A percentile compares a stretch with the other conserved stretches of the same genome.
Evolutionary conservation across 2,888 invertebrate genomes (phyloP).

Genomic region (Hetaerina titia): DNA sequence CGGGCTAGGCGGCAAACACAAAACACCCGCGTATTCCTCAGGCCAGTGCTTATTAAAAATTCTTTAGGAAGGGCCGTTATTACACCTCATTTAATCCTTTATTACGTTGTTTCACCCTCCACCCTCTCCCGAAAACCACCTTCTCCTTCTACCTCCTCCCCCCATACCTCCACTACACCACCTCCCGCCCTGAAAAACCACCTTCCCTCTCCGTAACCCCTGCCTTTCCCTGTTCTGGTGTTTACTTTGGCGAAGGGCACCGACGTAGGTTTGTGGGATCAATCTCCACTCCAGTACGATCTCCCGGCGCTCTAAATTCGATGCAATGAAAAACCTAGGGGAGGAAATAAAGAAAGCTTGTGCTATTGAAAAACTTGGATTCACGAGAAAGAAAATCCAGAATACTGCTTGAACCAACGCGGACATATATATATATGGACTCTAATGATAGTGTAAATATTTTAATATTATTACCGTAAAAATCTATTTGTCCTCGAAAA

Average conservation of each 20-base stretch:
- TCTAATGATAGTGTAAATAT: too few relatives aligned
- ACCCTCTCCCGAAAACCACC: slow-evolving; percentile 32
- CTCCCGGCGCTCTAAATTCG: background rate
- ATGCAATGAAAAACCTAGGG: background rate
- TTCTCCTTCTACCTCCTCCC: background rate
- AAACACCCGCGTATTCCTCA: slow-evolving; percentile 57
- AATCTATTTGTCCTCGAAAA: too few relatives aligned
- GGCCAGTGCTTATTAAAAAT: slow-evolving; percentile 65
- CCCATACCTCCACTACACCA: background rate
- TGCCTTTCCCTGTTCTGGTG: background rate
- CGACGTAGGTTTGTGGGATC: background rate
- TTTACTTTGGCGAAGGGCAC: slow-evolving; percentile 1
- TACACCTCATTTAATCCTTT: slow-evolving; percentile 67
- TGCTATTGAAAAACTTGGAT: too few relatives aligned
- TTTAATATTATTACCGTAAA: too few relatives aligned
- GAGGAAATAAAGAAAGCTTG: background rate
- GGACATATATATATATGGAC: too few relatives aligned
- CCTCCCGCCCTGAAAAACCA: background rate
- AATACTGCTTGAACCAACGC: too few relatives aligned
- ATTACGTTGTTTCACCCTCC: slow-evolving; percentile 56
- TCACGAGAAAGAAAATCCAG: too few relatives aligned
- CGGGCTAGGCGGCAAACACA: background rate
- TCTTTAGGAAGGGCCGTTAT: slow-evolving; percentile 63
- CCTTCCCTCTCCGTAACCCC: background rate
- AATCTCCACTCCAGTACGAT: background rate